Evolutionary conservation across 2,797 vertebrate genomes (phyloP), one percentile per base, ranked within the genome.

Genomic region (Myripristis jacobus): DNA sequence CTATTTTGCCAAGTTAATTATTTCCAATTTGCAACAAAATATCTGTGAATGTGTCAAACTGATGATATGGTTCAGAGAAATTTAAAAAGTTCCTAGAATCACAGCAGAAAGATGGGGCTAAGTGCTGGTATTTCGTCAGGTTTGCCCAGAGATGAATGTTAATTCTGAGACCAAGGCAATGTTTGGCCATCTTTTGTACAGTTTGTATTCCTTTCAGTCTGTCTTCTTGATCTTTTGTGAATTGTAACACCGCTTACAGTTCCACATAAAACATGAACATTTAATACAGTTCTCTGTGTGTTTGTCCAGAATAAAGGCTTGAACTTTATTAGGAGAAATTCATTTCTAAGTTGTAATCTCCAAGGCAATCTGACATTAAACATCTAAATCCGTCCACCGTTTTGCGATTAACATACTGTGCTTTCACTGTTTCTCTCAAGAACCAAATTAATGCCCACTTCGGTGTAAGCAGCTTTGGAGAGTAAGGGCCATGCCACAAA

Each of bases 401-500:
- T 90, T 88, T 91, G 90, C 91, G 95, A 96, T 95, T 95, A 95
- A 92, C 92, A 92, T 91, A 84, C 46, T 62, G 58, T 67, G 77
- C 94, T 95, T 94, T 64, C 75, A 74, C 70, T 79, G 85, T 94
- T 94, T 91, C 93, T 94, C 89, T 94, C 91, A 93, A 93, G 91
- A 91, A 94, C 92, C 92, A 94, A 95, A 96, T 96, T 94, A 95
- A 94, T 94, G 93, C 91, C 91, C 93, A 93, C 91, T 92, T 94
- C 87, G 29, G 90, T 82, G 86, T 96, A 96, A 97, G 95, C 94
- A 86, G 95, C 95, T 97, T 96, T 95, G 90, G 93, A 89, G 91
- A 89, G 88, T 86, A 90, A 93, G 91, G 87, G 18, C 38, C 66
- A 79, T 61, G 62, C 15, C 52, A 54, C 52, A 95, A 95, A 94